Evolutionary conservation across 1,140 invertebrate genomes (phyloP).

Genomic region (Zeugodacus cucurbitae): DNA sequence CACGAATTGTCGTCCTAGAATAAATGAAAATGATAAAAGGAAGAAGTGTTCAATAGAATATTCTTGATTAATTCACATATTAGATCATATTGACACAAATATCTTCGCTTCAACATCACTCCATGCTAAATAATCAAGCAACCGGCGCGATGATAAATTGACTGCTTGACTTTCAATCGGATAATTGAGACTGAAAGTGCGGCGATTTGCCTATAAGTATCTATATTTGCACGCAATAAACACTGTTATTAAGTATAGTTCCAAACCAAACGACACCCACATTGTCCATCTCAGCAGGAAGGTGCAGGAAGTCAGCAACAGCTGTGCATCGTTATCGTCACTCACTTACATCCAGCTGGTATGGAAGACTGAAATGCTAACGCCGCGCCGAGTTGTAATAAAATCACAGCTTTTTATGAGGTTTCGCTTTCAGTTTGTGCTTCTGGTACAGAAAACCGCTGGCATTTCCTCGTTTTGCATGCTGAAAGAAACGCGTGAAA

Average conservation of each 20-base stretch:
- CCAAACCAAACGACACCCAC: too few relatives aligned
- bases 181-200: background rate
- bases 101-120: too few relatives aligned
- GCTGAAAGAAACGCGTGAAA: background rate
- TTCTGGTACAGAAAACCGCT: background rate
- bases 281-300: background rate
- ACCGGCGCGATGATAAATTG: too few relatives aligned
- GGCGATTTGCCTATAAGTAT: background rate
- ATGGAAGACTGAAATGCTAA: constrained; percentile 1
- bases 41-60: too few relatives aligned
- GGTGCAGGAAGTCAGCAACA: too few relatives aligned
- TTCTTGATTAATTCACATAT: too few relatives aligned
- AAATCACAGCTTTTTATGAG: constrained; percentile 18
- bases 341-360: background rate
- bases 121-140: too few relatives aligned
- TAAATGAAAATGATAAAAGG: too few relatives aligned
- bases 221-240: too few relatives aligned
- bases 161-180: background rate
- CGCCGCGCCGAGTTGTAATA: too few relatives aligned
- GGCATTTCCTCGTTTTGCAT: background rate
- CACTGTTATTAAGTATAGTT: background rate
- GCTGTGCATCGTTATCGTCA: background rate
- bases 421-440: background rate
- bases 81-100: too few relatives aligned
- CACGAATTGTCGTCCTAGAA: background rate